Conservation (phyloP, 1,140 invertebrate species). For the Drosophila kanapiae region DNA sequence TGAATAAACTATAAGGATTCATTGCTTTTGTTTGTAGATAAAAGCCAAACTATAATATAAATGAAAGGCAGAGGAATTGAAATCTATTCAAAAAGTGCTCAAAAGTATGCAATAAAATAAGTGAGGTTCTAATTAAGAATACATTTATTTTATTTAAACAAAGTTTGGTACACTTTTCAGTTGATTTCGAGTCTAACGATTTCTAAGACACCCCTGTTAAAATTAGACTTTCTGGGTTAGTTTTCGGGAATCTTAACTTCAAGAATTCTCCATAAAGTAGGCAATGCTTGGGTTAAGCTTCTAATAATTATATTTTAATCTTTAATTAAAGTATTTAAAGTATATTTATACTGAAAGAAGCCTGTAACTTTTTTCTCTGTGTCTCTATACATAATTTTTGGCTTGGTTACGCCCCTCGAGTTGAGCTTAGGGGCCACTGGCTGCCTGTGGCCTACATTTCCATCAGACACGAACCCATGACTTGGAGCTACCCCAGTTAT, state of each 20-base stretch:
- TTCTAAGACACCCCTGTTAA: neutral
- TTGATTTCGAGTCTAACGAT: neutral
- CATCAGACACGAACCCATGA: constrained; percentile 40
- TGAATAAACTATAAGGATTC: neutral
- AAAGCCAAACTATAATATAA: too few relatives aligned
- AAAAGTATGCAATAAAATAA: neutral
- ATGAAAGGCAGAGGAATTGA: neutral
- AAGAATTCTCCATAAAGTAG: neutral
- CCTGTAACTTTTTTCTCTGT: constrained; percentile 5
- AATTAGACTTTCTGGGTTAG: neutral
- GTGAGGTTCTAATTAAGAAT: neutral
- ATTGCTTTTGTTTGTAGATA: neutral
- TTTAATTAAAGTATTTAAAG: neutral
- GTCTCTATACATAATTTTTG: constrained; percentile 12
- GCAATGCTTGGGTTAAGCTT: neutral
- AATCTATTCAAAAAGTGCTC: neutral
- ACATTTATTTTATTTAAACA: neutral
- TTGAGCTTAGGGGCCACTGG: constrained; percentile 42
- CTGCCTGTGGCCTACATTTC: constrained; percentile 52
- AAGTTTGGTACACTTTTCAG: neutral
- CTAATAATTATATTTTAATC: neutral
- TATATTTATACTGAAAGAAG: neutral
- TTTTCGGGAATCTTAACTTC: neutral
- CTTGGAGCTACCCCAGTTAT: constrained; percentile 32
- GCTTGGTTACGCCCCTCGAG: constrained; percentile 35